Conservation (phyloP, 2,797 vertebrate genomes). For the Coracias cyanogaster region DNA sequence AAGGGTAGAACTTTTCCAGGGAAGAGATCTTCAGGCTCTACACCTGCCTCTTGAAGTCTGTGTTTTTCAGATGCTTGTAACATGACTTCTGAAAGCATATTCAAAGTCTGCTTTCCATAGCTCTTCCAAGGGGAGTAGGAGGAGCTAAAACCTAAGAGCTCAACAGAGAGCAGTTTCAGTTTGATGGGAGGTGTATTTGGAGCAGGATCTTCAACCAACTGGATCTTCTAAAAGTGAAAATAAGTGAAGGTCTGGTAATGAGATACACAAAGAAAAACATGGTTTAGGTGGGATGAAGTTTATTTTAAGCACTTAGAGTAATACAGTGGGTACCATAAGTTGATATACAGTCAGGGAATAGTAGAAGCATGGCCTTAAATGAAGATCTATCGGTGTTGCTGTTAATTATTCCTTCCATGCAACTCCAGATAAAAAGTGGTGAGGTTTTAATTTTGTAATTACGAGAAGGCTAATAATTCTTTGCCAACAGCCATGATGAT, state of each 20-base stretch:
- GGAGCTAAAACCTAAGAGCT: not conserved
- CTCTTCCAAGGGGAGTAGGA: not conserved
- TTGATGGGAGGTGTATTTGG: not conserved
- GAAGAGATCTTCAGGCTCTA: not conserved
- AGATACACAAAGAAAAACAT: not conserved
- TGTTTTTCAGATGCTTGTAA: not conserved
- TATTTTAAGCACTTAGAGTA: not conserved
- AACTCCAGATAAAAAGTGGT: not conserved
- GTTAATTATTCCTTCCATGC: not conserved
- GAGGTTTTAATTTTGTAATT: conserved; percentile 48
- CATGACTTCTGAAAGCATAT: not conserved
- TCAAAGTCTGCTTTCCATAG: not conserved
- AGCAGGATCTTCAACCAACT: not conserved
- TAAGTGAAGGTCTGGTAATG: not conserved
- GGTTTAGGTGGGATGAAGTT: not conserved
- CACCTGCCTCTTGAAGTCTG: not conserved
- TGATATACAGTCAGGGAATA: not conserved
- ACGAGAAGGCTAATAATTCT: conserved; percentile 41
- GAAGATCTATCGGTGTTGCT: not conserved
- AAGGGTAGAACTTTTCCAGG: not conserved
- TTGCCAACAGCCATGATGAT: conserved; percentile 38
- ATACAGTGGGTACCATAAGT: not conserved
- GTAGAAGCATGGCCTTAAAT: not conserved
- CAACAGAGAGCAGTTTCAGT: not conserved
- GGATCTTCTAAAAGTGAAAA: not conserved